Conservation (phyloP, 1,140 invertebrate species). For the Galleria mellonella region DNA sequence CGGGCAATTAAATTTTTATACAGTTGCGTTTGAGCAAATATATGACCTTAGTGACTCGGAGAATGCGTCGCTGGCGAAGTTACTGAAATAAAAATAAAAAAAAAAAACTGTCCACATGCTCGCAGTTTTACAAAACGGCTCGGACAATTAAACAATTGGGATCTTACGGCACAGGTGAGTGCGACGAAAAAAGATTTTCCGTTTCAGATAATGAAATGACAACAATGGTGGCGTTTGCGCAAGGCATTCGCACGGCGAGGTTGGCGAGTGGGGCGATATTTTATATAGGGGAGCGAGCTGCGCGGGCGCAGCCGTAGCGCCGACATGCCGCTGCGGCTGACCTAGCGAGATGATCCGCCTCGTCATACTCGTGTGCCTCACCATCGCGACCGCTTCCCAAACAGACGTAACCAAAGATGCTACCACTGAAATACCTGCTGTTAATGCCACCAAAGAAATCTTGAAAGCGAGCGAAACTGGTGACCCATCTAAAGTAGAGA, state of each 20-base stretch:
- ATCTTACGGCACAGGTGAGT: slow-evolving; percentile 45
- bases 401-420: slow-evolving; percentile 70
- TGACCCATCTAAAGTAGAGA: slow-evolving; percentile 75
- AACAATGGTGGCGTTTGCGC: slow-evolving; percentile 65
- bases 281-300: slow-evolving; percentile 58
- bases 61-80: background rate
- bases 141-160: slow-evolving; percentile 66
- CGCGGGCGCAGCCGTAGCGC: slow-evolving; percentile 48
- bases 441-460: slow-evolving; percentile 65
- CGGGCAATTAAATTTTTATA: slow-evolving; percentile 13
- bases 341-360: slow-evolving; percentile 55
- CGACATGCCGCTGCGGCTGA: slow-evolving; percentile 54
- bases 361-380: slow-evolving; percentile 40
- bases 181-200: slow-evolving; percentile 70
- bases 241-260: slow-evolving; percentile 60
- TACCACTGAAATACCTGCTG: slow-evolving; percentile 27
- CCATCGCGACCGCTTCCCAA: slow-evolving; percentile 75
- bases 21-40: slow-evolving; percentile 9
- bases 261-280: slow-evolving; percentile 60
- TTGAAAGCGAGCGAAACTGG: slow-evolving; percentile 74
- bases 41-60: slow-evolving; percentile 8
- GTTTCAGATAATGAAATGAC: slow-evolving; percentile 71
- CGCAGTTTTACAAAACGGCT: slow-evolving; percentile 33
- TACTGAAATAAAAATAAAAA: slow-evolving; percentile 13
- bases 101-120: slow-evolving; percentile 27